Evolutionary conservation across 2,888 invertebrate species (phyloP), one percentile per base, ranked within the genome.

Genomic region (Apamea monoglypha): DNA sequence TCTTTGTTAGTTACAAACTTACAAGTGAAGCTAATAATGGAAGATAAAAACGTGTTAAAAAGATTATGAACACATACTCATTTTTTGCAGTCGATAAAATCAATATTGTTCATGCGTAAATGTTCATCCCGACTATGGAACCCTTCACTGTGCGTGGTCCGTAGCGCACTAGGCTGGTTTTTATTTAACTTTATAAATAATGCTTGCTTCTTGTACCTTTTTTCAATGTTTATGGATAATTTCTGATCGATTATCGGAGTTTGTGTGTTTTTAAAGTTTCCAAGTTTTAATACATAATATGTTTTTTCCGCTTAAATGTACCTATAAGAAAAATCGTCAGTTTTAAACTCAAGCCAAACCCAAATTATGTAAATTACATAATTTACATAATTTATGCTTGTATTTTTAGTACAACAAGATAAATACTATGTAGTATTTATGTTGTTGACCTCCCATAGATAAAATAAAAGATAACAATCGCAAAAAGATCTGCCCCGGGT

Each of bases 401-500:
- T n/a, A n/a, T n/a, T n/a, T n/a, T n/a, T n/a, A n/a, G n/a, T n/a
- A n/a, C n/a, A n/a, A n/a, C n/a, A n/a, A n/a, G n/a, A n/a, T n/a
- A n/a, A n/a, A n/a, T n/a, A n/a, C n/a, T n/a, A n/a, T n/a, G n/a
- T n/a, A 79, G 25, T 18, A 10, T 18, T 67, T 56, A 47, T 21
- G 29, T 18, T n/a, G 56, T 44, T 80, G 21, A 56, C 81, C 85
- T 81, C 61, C 44, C 2, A 29, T 16, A 80, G 8, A 40, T 63
- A 78, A 63, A 73, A 80, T 59, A 69, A 64, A 47, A 56, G 74
- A 63, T 63, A 64, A 80, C 4, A 73, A 70, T 67, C 69, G 40
- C 88, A 83, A 86, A 88, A 83, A 81, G 74, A 78, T 78, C 77
- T 98, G 98, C 98, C 98, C 98, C 98, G 98, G 98, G 98, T 98